Percentiles rank a stretch among this genome's conserved stretches.
These are phyloP conservation scores for Globicephala melas DNA, from an alignment of 2,113 vertebrate species.

Conservation along the genomic window DNA sequence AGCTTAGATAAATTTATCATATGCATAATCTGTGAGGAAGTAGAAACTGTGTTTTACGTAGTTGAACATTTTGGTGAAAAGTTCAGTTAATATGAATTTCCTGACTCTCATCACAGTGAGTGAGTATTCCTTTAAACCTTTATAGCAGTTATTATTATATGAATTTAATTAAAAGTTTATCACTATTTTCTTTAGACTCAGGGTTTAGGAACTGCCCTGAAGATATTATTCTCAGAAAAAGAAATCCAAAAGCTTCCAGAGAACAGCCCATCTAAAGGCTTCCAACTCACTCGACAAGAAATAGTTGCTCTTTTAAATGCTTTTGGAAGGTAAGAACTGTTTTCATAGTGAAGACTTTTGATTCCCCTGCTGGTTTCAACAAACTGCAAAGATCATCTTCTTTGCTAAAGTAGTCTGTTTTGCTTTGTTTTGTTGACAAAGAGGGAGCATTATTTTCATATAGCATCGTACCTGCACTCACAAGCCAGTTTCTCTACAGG, in stretches of 20 bases:
- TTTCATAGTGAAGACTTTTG: neutral
- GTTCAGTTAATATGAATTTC: neutral
- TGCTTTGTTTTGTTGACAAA: neutral
- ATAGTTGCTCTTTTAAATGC: slow-evolving; percentile 95
- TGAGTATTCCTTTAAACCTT: neutral
- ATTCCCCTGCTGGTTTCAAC: neutral
- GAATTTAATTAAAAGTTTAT: neutral
- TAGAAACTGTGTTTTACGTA: neutral
- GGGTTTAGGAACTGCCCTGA: slow-evolving; percentile 95
- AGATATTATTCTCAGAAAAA: slow-evolving; percentile 97
- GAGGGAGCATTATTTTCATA: neutral
- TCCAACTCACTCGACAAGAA: slow-evolving; percentile 96
- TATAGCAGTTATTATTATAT: neutral
- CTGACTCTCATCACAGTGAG: neutral
- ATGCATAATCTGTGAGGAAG: neutral
- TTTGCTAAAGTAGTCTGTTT: neutral
- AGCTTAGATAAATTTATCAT: neutral
- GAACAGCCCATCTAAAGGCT: slow-evolving; percentile 92
- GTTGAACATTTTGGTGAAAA: neutral
- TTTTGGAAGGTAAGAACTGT: slow-evolving; percentile 88
- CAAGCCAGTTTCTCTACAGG: neutral
- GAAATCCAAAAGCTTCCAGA: slow-evolving; percentile 96
- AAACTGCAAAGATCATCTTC: neutral
- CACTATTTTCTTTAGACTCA: slow-evolving; percentile 86
- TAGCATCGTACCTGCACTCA: neutral